Conservation (phyloP, 2,888 invertebrate species). For the Eudasyphora cyanicolor region DNA sequence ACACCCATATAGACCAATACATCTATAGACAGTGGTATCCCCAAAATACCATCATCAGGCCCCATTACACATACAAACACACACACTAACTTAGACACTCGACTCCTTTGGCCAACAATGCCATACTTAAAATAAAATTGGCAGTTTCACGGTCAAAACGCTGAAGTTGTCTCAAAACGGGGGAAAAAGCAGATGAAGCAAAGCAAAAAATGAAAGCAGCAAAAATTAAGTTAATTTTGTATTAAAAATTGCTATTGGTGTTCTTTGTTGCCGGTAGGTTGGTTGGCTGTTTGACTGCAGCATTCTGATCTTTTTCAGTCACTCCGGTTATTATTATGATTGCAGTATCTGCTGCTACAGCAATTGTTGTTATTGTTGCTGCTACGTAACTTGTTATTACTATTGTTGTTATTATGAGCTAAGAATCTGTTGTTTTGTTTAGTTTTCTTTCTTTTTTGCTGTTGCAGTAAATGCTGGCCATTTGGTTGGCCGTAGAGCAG, state of each 20-base stretch:
- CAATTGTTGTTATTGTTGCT: background rate
- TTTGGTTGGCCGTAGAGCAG: constrained; percentile 26
- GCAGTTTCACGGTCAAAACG: constrained; percentile 67
- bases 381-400: constrained; percentile 62
- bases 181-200: constrained; percentile 39
- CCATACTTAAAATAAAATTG: constrained; percentile 65
- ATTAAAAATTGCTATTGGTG: constrained; percentile 61
- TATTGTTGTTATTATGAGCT: constrained; percentile 61
- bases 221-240: constrained; percentile 51
- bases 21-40: too few relatives aligned
- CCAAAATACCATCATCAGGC: constrained; percentile 45
- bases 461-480: constrained; percentile 35
- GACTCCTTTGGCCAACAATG: background rate
- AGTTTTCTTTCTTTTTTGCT: constrained; percentile 53
- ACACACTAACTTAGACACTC: background rate
- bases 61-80: background rate
- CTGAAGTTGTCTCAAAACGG: constrained; percentile 19
- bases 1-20: too few relatives aligned
- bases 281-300: constrained; percentile 20
- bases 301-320: constrained; percentile 41
- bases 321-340: constrained; percentile 59
- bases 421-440: too few relatives aligned
- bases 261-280: constrained; percentile 31
- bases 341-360: constrained; percentile 54
- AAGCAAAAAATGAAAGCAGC: constrained; percentile 39